Conservation (phyloP, 2,888 invertebrate species). For the Ophioninae sp. region DNA sequence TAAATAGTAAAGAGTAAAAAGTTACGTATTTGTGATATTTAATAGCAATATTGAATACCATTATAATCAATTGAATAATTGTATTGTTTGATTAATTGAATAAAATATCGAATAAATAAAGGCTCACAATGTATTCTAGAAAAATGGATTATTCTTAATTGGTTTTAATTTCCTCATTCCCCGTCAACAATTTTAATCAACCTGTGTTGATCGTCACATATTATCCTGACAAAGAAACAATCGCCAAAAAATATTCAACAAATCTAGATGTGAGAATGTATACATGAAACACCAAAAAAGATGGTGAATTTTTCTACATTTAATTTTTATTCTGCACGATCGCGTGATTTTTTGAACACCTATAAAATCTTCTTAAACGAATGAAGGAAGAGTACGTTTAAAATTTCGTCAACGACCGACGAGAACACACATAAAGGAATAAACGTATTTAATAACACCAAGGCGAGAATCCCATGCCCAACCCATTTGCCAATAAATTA, state of each 20-base stretch:
- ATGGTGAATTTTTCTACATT: not conserved
- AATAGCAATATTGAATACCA: not conserved
- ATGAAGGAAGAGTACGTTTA: not conserved
- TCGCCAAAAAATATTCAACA: too few species aligned
- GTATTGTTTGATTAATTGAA: not conserved
- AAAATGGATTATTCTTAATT: not conserved
- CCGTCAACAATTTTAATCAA: too few species aligned
- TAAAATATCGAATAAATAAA: not conserved
- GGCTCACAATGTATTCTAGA: not conserved
- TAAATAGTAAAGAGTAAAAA: not conserved
- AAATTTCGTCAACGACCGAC: constrained; percentile 14
- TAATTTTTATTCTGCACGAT: not conserved
- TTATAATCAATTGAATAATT: not conserved
- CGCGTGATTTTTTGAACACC: not conserved
- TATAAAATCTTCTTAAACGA: not conserved
- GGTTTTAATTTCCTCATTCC: too few species aligned
- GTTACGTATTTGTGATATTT: not conserved
- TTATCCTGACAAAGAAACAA: too few species aligned
- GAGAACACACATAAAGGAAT: constrained; percentile 34
- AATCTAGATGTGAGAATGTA: too few species aligned
- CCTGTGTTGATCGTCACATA: too few species aligned
- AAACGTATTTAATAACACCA: constrained; percentile 38
- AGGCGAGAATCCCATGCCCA: constrained; percentile 19
- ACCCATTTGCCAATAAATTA: constrained; percentile 48
- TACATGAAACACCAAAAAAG: too few species aligned